Evolutionary conservation across 2,113 vertebrate species (phyloP).

Genomic region (Hippocampus abdominalis): DNA sequence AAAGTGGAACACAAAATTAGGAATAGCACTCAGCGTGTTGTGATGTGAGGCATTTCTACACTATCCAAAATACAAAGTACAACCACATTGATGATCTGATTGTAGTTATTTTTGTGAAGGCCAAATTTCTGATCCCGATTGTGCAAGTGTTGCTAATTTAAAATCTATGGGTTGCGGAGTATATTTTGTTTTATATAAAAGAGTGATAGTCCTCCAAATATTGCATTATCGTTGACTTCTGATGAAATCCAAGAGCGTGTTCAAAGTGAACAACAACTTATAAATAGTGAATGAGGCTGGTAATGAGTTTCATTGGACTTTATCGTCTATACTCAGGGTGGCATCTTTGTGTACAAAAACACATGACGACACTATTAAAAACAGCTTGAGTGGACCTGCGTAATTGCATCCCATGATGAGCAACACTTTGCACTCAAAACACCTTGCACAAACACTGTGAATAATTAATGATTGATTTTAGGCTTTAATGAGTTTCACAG

Average conservation of each 20-base stretch:
- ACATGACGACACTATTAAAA: not conserved
- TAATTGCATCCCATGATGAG: not conserved
- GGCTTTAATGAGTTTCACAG: conserved; percentile 23
- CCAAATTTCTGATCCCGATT: not conserved
- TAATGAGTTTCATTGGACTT: conserved; percentile 46
- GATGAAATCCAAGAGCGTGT: not conserved
- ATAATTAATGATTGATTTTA: conserved; percentile 39
- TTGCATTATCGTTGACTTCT: not conserved
- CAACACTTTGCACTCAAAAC: not conserved
- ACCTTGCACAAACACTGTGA: conserved; percentile 8
- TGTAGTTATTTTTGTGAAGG: too few relatives aligned
- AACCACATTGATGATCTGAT: too few relatives aligned
- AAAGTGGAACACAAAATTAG: too few relatives aligned
- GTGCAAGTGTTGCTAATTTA: not conserved
- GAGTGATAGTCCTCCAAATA: not conserved
- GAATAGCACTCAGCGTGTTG: too few relatives aligned
- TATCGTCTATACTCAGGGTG: conserved; percentile 12
- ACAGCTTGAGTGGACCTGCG: not conserved
- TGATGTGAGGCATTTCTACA: too few relatives aligned
- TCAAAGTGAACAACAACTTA: not conserved
- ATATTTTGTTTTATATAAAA: not conserved
- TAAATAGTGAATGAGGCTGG: conserved; percentile 53
- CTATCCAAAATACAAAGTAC: too few relatives aligned
- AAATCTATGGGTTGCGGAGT: not conserved
- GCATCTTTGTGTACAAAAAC: conserved; percentile 8